These are phyloP conservation scores for Thalassarche chlororhynchos DNA, from an alignment of 2,113 vertebrate genomes.

Conservation along the genomic window DNA sequence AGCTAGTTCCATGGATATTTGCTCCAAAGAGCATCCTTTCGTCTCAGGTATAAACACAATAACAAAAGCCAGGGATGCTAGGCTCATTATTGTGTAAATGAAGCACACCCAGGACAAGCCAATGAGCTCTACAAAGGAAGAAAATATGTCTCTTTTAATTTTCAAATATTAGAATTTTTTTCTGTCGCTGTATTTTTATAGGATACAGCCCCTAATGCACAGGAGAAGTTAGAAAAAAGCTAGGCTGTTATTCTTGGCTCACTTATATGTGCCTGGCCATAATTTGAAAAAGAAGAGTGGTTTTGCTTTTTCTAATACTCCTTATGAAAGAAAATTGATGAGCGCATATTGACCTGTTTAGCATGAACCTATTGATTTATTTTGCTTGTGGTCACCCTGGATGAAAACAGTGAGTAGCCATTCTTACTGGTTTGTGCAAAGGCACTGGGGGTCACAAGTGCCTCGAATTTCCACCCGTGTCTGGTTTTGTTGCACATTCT, in stretches of 20 bases:
- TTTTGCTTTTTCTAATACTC: not conserved
- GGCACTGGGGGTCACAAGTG: not conserved
- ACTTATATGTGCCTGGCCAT: not conserved
- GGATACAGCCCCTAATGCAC: not conserved
- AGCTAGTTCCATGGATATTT: conserved; percentile 91
- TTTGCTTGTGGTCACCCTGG: not conserved
- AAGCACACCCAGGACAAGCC: conserved; percentile 90
- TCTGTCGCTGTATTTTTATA: not conserved
- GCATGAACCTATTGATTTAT: not conserved
- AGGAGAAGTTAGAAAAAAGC: not conserved
- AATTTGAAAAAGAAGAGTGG: not conserved
- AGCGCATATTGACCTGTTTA: not conserved
- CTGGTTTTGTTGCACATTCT: not conserved
- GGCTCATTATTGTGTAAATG: conserved; percentile 88
- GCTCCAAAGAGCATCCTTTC: conserved; percentile 89
- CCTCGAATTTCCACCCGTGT: not conserved
- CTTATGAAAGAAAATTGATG: not conserved
- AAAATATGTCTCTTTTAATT: not conserved
- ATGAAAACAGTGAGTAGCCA: not conserved
- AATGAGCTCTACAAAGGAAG: conserved; percentile 80
- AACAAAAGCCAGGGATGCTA: conserved; percentile 87
- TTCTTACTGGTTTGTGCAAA: not conserved
- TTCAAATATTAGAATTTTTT: not conserved
- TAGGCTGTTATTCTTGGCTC: not conserved
- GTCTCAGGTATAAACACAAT: conserved; percentile 90